Evolutionary conservation across 2,113 vertebrate species (phyloP), one percentile per base, ranked within the genome.

Genomic region (Saccopteryx leptura): DNA sequence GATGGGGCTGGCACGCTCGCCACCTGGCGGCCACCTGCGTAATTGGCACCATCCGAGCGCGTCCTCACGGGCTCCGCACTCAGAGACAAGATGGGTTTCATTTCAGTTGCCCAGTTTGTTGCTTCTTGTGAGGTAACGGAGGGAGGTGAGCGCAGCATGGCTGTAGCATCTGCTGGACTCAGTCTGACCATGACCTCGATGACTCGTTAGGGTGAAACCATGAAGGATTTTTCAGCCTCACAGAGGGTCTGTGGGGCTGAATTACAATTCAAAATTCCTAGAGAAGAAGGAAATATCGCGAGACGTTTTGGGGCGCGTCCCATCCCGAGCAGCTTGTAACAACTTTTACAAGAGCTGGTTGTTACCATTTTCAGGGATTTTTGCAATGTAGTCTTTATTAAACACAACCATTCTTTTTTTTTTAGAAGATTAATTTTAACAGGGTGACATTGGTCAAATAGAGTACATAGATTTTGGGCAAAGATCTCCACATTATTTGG

Each of bases 21-120:
- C 95, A 76, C 19, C 97, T 97, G 88, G 82, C 91, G 97, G 96
- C 46, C 65, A 5, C 5, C 14, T 17, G 81, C 63, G 85, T 26
- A 14, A 74, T 28, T 23, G 56, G 90, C 96, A 61, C 26, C 46
- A 3, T 58, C 74, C 46, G 60, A 13, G 18, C 1, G 13, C 1
- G 69, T 56, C 31, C 46, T 71, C 0, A 2, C 4, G 14, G 12
- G 17, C 26, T 76, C 72, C 71, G 23, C 1, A 2, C 13, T 10
- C 19, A 79, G 3, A 17, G 9, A 58, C 7, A 8, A 39, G 81
- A 9, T 4, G 9, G 63, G 7, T 15, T 14, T 90, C 26, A 0
- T 4, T 48, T 56, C 11, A 1, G 31, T 17, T 3, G n/a, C 61
- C 26, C 13, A 48, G 61, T 5, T 5, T 15, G 24, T 2, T 54